These are phyloP conservation scores for Rallus crepitans DNA, from an alignment of 2,797 vertebrate species.

Conservation along the genomic window DNA sequence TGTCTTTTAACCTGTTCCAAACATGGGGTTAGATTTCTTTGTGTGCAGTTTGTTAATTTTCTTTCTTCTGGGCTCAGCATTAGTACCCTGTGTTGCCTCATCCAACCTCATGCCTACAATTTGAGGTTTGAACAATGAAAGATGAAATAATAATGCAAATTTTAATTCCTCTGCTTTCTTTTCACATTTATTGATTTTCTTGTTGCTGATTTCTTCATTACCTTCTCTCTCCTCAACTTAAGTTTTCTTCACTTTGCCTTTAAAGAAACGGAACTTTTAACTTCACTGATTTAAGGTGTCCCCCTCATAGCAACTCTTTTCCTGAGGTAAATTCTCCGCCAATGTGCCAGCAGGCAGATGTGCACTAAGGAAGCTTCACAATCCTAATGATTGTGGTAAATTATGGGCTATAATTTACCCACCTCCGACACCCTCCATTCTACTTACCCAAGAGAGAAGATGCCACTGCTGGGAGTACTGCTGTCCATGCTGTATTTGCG, in stretches of 20 bases:
- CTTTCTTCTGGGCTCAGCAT: neutral
- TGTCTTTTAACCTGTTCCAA: neutral
- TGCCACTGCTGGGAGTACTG: neutral
- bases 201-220: neutral
- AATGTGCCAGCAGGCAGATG: neutral
- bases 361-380: neutral
- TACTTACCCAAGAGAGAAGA: neutral
- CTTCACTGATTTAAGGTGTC: neutral
- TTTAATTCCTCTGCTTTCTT: neutral
- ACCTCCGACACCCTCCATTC: neutral
- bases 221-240: neutral
- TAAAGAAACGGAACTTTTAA: neutral
- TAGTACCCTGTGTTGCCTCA: neutral
- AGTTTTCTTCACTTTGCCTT: neutral
- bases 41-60: neutral
- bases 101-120: neutral
- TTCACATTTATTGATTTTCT: neutral
- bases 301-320: neutral
- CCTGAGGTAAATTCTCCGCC: neutral
- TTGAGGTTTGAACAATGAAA: neutral
- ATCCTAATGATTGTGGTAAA: too few relatives aligned
- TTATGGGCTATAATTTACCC: neutral
- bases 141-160: neutral
- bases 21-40: neutral
- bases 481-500: neutral